These are phyloP conservation scores for Drosophila monieri DNA, from an alignment of 2,888 invertebrate species.

Conservation along the genomic window DNA sequence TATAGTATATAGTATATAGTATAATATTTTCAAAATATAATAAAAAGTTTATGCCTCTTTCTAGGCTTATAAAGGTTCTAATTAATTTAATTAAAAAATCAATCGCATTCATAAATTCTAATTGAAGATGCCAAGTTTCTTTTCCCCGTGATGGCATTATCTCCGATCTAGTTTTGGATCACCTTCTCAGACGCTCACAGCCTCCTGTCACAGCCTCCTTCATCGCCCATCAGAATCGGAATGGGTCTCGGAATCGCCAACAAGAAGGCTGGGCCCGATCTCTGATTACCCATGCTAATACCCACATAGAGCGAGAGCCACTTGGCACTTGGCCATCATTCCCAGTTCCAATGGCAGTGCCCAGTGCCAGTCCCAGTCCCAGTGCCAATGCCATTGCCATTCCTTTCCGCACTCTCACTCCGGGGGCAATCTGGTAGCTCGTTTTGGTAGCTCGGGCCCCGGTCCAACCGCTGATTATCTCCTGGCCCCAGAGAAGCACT, in stretches of 20 bases:
- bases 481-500: constrained; percentile 35
- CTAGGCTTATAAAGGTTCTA: not conserved
- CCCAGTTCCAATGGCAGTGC: not conserved
- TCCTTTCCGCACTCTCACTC: constrained; percentile 32
- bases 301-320: constrained; percentile 42
- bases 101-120: not conserved
- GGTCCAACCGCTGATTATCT: constrained; percentile 68
- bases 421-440: constrained; percentile 53
- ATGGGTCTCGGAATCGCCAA: not conserved
- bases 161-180: constrained; percentile 1
- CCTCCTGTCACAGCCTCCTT: constrained; percentile 6
- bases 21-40: not conserved
- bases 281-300: constrained; percentile 65
- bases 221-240: constrained; percentile 1
- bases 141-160: not conserved
- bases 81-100: constrained; percentile 2
- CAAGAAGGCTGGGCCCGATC: constrained; percentile 28
- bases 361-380: not conserved
- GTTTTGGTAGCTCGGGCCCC: constrained; percentile 41
- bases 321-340: constrained; percentile 35
- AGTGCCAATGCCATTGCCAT: constrained; percentile 12
- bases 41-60: not conserved
- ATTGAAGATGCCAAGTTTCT: not conserved
- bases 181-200: not conserved
- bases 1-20: no score